Evolutionary conservation across 2,888 invertebrate species (phyloP).

Genomic region (Sussaba pulchella): DNA sequence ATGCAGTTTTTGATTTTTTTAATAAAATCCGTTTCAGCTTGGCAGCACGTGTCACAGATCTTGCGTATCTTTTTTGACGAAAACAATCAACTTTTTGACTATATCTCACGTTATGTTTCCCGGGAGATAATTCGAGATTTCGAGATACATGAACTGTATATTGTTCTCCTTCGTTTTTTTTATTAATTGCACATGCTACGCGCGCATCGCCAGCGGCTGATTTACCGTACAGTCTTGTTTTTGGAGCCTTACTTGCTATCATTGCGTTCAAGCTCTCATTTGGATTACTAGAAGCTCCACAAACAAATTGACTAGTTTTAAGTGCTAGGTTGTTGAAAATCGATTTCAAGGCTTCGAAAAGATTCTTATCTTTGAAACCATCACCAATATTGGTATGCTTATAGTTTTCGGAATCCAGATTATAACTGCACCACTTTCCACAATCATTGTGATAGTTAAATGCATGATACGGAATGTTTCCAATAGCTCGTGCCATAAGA

Average conservation of each 20-base stretch:
- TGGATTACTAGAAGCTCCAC: constrained; percentile 63
- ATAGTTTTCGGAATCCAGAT: constrained; percentile 58
- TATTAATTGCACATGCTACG: constrained; percentile 57
- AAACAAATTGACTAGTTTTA: constrained; percentile 57
- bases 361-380: constrained; percentile 60
- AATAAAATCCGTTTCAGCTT: constrained; percentile 47
- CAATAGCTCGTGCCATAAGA: constrained; percentile 60
- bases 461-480: constrained; percentile 65
- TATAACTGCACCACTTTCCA: constrained; percentile 64
- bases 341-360: constrained; percentile 56
- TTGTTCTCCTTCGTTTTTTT: constrained; percentile 55
- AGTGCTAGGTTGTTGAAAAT: constrained; percentile 60
- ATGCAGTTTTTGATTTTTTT: constrained; percentile 53
- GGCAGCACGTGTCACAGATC: constrained; percentile 30
- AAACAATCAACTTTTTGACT: constrained; percentile 23
- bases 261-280: constrained; percentile 68
- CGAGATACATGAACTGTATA: constrained; percentile 43
- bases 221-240: constrained; percentile 32
- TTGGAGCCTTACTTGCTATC: constrained; percentile 5
- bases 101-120: constrained; percentile 35
- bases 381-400: constrained; percentile 60
- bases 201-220: constrained; percentile 47
- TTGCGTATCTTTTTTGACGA: constrained; percentile 32
- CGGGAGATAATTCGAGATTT: constrained; percentile 43
- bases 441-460: constrained; percentile 66